Evolutionary conservation across 2,797 vertebrate genomes (phyloP).

Genomic region (Octomys mimax): DNA sequence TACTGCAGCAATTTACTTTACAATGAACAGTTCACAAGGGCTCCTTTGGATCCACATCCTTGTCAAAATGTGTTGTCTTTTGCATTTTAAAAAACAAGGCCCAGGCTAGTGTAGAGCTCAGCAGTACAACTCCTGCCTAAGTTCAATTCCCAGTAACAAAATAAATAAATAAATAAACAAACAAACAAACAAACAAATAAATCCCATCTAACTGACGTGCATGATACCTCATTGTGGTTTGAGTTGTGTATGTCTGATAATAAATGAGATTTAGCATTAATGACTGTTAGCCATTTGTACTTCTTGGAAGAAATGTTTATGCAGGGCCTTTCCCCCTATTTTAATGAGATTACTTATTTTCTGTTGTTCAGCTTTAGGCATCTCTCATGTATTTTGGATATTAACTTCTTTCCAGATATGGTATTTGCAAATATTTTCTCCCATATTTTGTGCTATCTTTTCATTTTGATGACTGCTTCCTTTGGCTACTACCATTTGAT

Average conservation of each 20-base stretch:
- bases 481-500: not conserved
- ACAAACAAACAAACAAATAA: not conserved
- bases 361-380: not conserved
- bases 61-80: not conserved
- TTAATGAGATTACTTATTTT: not conserved
- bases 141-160: too few relatives aligned
- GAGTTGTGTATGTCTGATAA: not conserved
- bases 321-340: not conserved
- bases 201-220: not conserved
- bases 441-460: not conserved
- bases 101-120: too few relatives aligned
- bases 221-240: not conserved
- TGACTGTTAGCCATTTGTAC: not conserved
- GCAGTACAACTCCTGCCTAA: too few relatives aligned
- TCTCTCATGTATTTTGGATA: not conserved
- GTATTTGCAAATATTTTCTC: not conserved
- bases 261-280: not conserved
- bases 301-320: not conserved
- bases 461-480: not conserved
- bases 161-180: too few relatives aligned
- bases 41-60: not conserved
- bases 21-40: not conserved
- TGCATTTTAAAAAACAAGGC: not conserved
- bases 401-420: not conserved
- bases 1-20: not conserved